Evolutionary conservation across 2,113 vertebrate genomes (phyloP), one percentile per base, ranked within the genome.

Genomic region (Todiramphus chloris): DNA sequence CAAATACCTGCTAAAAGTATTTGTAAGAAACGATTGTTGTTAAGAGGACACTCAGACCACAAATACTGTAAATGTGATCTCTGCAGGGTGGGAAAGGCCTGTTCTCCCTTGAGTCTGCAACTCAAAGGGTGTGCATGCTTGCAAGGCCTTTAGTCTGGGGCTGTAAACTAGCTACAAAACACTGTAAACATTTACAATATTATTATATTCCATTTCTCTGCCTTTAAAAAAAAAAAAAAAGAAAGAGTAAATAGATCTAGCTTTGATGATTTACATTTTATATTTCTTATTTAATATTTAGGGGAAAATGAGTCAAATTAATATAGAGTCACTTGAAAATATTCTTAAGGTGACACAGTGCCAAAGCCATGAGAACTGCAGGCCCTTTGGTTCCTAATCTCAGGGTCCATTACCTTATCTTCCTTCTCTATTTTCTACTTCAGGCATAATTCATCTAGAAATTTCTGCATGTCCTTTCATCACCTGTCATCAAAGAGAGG

Each of bases 391-490:
- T 78, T 85, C 58, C 21, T 87, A 76, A 76, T 90, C 79, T 82
- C 10, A 4, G 53, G 23, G 72, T 35, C 66, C 11, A 2, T 78
- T 93, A 87, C 68, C 43, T 87, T 87, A 69, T 91, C 75, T 85
- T 76, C 28, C 78, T 80, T 83, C 44, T 90, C 58, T 83, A 27
- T 90, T 94, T 93, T 69, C 63, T 76, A 69, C 75, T 90, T 90
- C 27, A 80, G 67, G 35, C 53, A 69, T 85, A 83, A 92, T 85
- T 91, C 85, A 79, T 27, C 27, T 85, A 41, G 75, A 76, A 90
- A 94, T 76, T 87, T 58, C 87, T 93, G 43, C 39, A 15, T 85
- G 23, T 93, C 30, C 90, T 97, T 97, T 93, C 85, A 96, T 93
- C 92, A 85, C 79, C 59, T 94, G 59, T 64, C 92, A 92, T 94